Base-by-base conservation (phyloP, 2,113 vertebrate genomes). In the Mesoclemmys tuberculata region DNA sequence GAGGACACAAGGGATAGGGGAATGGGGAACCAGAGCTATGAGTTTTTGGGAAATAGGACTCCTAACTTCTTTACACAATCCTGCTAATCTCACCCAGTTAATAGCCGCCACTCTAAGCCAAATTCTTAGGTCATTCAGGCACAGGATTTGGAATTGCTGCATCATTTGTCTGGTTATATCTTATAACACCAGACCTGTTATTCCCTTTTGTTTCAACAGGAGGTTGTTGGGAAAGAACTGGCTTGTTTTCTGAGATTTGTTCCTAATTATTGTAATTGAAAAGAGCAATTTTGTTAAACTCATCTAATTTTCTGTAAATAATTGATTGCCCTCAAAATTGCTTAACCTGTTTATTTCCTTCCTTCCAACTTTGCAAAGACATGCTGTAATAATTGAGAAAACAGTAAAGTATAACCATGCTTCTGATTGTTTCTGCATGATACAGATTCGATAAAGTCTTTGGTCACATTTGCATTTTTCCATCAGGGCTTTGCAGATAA, bases 271-370 rank as follows among this genome's bases (percentile, higher is more conserved):
- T 95, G 54, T 75, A 95, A 91, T 16, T 94, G 88, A 81, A 93
- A 96, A 89, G 81, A 91, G 79, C 56, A 89, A 86, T 96, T 95
- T 82, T 91, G 48, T 92, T 92, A 93, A 95, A 84, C 87, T 96
- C 89, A 81, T 89, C 80, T 94, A 81, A 90, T 95, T 94, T 94
- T 96, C 85, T 8, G 8, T 46, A 96, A 89, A 80, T 83, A 81
- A 96, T 96, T 96, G 96, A 96, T 91, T 96, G 94, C 88, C 75
- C 52, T 71, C 64, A 77, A 93, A 96, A 97, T n/a, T 85, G 61
- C 87, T 83, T 92, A 87, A 80, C 58, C 74, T 92, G 71, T 88
- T 95, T 94, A 94, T 91, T 97, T 96, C 89, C 71, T 96, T 89
- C 68, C 80, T 94, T 83, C 52, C 74, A 89, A 91, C 88, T 96